These are phyloP conservation scores for Diarsia brunnea DNA, from an alignment of 2,888 invertebrate species.

Conservation along the genomic window DNA sequence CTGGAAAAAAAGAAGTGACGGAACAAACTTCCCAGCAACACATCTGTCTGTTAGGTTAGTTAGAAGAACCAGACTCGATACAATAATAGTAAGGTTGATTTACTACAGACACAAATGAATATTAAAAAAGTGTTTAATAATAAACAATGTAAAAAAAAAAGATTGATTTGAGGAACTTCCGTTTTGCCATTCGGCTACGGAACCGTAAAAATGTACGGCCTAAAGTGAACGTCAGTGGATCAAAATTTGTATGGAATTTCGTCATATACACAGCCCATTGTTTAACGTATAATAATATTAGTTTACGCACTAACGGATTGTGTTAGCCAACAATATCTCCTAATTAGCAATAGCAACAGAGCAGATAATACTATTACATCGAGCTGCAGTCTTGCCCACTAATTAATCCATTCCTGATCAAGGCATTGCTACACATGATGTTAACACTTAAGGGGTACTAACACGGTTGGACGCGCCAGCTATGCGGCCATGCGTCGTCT, in stretches of 20 bases:
- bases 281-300: not conserved
- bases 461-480: conserved; percentile 27
- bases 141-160: no score
- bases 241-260: not conserved
- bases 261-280: not conserved
- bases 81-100: no score
- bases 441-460: conserved; percentile 49
- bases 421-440: conserved; percentile 45
- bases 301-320: not conserved
- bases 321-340: not conserved
- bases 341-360: conserved; percentile 23
- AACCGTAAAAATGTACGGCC: not conserved
- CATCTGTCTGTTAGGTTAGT: no score
- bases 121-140: no score
- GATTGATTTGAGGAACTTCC: no score
- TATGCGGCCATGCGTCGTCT: conserved; percentile 34
- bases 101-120: no score
- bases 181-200: no score
- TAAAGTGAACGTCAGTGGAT: no score
- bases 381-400: not conserved
- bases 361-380: conserved; percentile 44
- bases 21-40: no score
- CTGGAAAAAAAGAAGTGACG: no score
- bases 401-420: conserved; percentile 52
- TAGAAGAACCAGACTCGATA: no score